phyloP scores from a whole-genome alignment of 2,888 invertebrate genomes.

The Microctonus hyperodae region DNA sequence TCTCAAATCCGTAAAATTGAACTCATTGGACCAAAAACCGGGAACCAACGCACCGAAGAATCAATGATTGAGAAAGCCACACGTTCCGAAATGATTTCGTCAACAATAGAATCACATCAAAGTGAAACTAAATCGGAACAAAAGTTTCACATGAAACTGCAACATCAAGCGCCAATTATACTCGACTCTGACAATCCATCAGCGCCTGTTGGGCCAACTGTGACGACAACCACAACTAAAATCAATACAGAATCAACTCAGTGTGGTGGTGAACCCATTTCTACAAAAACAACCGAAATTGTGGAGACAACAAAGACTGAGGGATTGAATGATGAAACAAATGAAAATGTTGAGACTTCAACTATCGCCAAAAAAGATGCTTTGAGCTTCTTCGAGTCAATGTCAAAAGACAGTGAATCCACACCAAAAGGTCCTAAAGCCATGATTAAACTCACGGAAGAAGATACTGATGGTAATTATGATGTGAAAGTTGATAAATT shows the following conservation, averaged over 20 bases:
- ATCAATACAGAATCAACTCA: slow-evolving; percentile 37
- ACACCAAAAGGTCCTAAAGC: slow-evolving; percentile 58
- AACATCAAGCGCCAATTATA: slow-evolving; percentile 56
- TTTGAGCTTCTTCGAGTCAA: slow-evolving; percentile 72
- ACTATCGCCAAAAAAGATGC: slow-evolving; percentile 73
- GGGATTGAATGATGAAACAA: slow-evolving; percentile 46
- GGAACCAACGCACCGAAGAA: slow-evolving; percentile 31
- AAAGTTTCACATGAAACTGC: slow-evolving; percentile 61
- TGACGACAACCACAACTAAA: slow-evolving; percentile 37
- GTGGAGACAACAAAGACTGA: slow-evolving; percentile 36
- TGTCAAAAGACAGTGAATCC: slow-evolving; percentile 65
- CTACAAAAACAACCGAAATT: slow-evolving; percentile 38
- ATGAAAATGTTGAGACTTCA: slow-evolving; percentile 66
- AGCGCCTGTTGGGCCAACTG: slow-evolving; percentile 32
- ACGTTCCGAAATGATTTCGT: slow-evolving; percentile 58
- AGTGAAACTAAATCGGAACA: slow-evolving; percentile 61
- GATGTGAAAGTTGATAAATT: slow-evolving; percentile 59
- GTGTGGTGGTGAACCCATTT: slow-evolving; percentile 36
- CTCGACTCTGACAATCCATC: slow-evolving; percentile 35
- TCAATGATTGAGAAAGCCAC: slow-evolving; percentile 45
- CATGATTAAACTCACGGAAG: slow-evolving; percentile 58
- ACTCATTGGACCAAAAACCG: slow-evolving; percentile 42
- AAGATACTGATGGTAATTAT: slow-evolving; percentile 50
- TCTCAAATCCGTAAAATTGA: slow-evolving; percentile 51
- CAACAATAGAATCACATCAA: slow-evolving; percentile 57